A percentile compares a stretch with the other conserved stretches of the same genome.
These are phyloP conservation scores for Dorcus hopei DNA, from an alignment of 2,888 invertebrate species.

Conservation along the genomic window DNA sequence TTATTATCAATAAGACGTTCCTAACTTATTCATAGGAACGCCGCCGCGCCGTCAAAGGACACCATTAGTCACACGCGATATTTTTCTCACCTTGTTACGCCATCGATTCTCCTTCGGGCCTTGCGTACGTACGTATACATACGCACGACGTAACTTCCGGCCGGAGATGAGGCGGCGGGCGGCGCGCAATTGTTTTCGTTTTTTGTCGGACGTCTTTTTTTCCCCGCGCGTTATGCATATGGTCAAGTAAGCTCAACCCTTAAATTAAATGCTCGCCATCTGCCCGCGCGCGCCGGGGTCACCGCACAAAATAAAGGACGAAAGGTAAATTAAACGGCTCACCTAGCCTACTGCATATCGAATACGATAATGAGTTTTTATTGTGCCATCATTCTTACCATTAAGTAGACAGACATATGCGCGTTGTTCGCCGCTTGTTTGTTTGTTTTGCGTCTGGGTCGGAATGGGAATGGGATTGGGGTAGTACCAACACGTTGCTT, in stretches of 20 bases:
- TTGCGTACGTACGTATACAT: too few relatives aligned
- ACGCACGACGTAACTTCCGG: too few relatives aligned
- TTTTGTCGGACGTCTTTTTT: background rate
- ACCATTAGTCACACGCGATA: too few relatives aligned
- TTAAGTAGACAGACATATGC: slow-evolving; percentile 24
- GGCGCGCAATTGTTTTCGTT: too few relatives aligned
- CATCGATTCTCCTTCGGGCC: too few relatives aligned
- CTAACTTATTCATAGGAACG: too few relatives aligned
- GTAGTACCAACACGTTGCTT: background rate
- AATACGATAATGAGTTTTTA: slow-evolving; percentile 38
- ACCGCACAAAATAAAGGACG: slow-evolving; percentile 23
- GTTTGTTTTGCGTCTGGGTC: background rate
- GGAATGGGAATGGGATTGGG: background rate
- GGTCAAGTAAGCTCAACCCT: slow-evolving; percentile 31
- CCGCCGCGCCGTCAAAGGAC: too few relatives aligned
- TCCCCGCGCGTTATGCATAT: slow-evolving; percentile 22
- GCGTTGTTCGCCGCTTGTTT: background rate
- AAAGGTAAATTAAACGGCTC: slow-evolving; percentile 5
- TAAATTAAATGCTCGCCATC: slow-evolving; percentile 29
- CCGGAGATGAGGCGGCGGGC: too few relatives aligned
- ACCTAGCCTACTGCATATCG: slow-evolving; percentile 27
- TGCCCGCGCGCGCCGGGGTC: slow-evolving; percentile 28
- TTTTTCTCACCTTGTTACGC: too few relatives aligned
- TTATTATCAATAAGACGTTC: too few relatives aligned
- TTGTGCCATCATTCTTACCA: slow-evolving; percentile 34